Conservation (phyloP, 2,113 vertebrate genomes). For the Notiomystis cincta region DNA sequence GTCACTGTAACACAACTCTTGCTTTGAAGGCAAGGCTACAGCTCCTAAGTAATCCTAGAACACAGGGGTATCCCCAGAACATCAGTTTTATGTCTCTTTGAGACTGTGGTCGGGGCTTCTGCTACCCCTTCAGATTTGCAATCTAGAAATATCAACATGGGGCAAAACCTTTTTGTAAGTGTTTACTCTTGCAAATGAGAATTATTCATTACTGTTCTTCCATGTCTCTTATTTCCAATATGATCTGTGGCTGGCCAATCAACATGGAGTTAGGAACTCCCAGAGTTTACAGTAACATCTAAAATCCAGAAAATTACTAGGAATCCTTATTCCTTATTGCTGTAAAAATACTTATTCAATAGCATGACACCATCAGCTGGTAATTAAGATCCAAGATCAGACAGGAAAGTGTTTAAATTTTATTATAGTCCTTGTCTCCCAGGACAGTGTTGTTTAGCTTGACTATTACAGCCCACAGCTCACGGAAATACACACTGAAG, state of each 20-base stretch:
- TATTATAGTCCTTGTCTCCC: not conserved
- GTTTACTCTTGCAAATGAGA: not conserved
- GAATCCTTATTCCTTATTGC: not conserved
- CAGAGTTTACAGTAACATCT: not conserved
- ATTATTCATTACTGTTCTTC: not conserved
- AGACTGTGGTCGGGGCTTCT: not conserved
- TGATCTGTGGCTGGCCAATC: not conserved
- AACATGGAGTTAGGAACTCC: not conserved
- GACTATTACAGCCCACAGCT: not conserved
- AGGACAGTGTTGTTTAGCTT: not conserved
- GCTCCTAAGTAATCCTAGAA: not conserved
- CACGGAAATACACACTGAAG: not conserved
- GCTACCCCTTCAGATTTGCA: not conserved
- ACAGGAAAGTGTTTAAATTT: not conserved
- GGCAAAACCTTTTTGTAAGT: not conserved
- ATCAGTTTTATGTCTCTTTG: not conserved
- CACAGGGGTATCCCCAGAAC: not conserved
- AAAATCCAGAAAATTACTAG: not conserved
- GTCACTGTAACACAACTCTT: not conserved
- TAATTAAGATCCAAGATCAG: not conserved
- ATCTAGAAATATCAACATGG: not conserved
- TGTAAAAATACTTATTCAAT: not conserved
- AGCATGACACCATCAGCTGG: not conserved
- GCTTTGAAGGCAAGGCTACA: not conserved
- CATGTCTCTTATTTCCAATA: not conserved